Evolutionary conservation across 2,888 invertebrate genomes (phyloP), one percentile per base, ranked within the genome.

Genomic region (Acanthosepion esculentum): DNA sequence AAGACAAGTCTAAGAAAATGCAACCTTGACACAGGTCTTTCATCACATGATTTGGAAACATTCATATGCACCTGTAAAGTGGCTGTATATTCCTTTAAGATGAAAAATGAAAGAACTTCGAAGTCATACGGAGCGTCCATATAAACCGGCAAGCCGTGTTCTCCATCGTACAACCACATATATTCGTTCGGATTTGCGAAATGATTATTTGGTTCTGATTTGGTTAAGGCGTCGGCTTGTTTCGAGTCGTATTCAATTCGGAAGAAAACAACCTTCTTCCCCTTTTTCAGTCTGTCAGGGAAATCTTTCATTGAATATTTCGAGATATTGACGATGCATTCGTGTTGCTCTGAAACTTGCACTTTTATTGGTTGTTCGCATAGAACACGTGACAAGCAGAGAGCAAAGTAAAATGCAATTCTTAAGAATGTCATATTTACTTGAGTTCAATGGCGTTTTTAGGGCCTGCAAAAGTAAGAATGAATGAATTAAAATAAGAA

Each of bases 181-280:
- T 41, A 93, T 53, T 53, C n/a, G n/a, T 53, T 93, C 5, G 93
- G 50, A 50, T 93, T 53, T 29, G 93, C 93, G 53, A 93, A 93
- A 93, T 93, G n/a, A 50, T 93, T 10, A 15, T 15, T 3, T 93
- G 93, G 93, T 93, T 41, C 12, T 18, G 93, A 48, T 29, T 50
- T 50, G 18, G 53, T 29, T 18, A 93, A n/a, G 8, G 0, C 12
- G 7, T 50, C 50, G 33, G 53, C n/a, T 26, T 8, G 29, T 93
- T 50, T 26, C 6, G 48, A 48, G n/a, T 41, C 6, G 48, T 53
- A 26, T n/a, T 93, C 1, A 26, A 93, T 48, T 93, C n/a, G 20
- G 53, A 93, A 93, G n/a, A 41, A n/a, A 26, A 93, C 7, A 6
- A 93, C 93, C 7, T 93, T 48, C 33, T 48, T 50, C n/a, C 29